Evolutionary conservation across 2,113 vertebrate species (phyloP), one percentile per base, ranked within the genome.

Genomic region (Cygnus buccinator): DNA sequence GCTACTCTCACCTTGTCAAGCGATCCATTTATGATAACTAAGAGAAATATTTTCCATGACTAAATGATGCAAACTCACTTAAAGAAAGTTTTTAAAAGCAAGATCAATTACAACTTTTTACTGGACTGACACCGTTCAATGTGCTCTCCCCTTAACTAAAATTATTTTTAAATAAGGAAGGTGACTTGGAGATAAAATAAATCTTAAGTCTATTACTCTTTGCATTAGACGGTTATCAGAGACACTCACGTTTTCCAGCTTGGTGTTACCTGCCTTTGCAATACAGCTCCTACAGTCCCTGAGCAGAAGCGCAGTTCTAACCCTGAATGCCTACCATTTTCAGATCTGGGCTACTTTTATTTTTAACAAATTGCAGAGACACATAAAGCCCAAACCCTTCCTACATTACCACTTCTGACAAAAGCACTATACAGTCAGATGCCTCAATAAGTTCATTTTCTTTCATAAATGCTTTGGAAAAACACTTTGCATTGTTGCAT

Each of bases 371-470:
- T 2, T 67, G 50, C 58, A 81, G 31, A 29, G 29, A 71, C 41
- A 74, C 15, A 74, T 11, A 84, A 74, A 54, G 25, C 52, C 37
- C 55, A 66, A 31, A 43, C 37, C 3, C 6, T n/a, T 50, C 44
- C 59, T 28, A 13, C 9, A 2, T 86, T 37, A 58, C 72, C 41
- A 54, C n/a, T 81, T 59, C 48, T 44, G 59, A 66, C 37, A 71
- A 67, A 67, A 74, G 28, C 37, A n/a, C 21, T 21, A 11, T 26
- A 9, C 78, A 63, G 35, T 26, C 59, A 88, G 48, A 54, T 50
- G 17, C 43, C 16, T 37, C 41, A 61, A 15, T 22, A 55, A 0
- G 0, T n/a, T 43, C 26, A 33, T 20, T 75, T 67, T 52, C 41
- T 52, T 39, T 76, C 73, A 75, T 10, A 81, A 82, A 58, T 7